Base-by-base conservation (phyloP, 2,888 invertebrate genomes). In the Malthinus seriepunctatus region DNA sequence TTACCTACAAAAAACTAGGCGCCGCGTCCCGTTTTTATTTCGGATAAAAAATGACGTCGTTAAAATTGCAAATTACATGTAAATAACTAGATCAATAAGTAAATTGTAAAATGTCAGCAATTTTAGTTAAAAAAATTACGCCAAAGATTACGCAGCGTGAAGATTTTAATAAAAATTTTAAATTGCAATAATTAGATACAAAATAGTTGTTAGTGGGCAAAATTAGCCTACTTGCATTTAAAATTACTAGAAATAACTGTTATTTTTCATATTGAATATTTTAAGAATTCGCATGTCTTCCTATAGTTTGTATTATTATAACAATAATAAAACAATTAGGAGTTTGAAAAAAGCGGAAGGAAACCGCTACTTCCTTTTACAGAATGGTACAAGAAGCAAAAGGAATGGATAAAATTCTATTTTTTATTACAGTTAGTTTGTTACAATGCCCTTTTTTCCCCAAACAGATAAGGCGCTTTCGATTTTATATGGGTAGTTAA, bases 281-380 rank as follows among this genome's bases (percentile, higher is more conserved):
- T 52, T 11, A 58, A 58, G 52, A 49, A 49, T 47, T 53, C 44
- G 52, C 52, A 47, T 48, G 57, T 32, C 23, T 48, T 33, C 32
- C 33, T 57, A 34, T 35, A 53, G 34, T 37, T 57, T 51, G 31
- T 31, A 11, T 15, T 45, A 34, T 44, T 34, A 51, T 32, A 52
- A 58, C 48, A 58, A 52, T 52, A 32, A 23, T 23, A 23, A 23
- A 23, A 23, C 23, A 23, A 23, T 23, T 23, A 23, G 2, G 5
- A 23, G 54, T 23, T 23, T 49, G 52, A 53, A 23, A 12, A 44
- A 46, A 44, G 54, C 59, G 59, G 59, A 59, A 53, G 54, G 49
- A 53, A 59, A 59, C 59, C 59, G 59, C 59, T 59, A 59, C 42
- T 54, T 59, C 50, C 49, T 49, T 49, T 38, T 15, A 14, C 32